Evolutionary conservation across 2,113 vertebrate species (phyloP).

Genomic region (Furnarius figulus): DNA sequence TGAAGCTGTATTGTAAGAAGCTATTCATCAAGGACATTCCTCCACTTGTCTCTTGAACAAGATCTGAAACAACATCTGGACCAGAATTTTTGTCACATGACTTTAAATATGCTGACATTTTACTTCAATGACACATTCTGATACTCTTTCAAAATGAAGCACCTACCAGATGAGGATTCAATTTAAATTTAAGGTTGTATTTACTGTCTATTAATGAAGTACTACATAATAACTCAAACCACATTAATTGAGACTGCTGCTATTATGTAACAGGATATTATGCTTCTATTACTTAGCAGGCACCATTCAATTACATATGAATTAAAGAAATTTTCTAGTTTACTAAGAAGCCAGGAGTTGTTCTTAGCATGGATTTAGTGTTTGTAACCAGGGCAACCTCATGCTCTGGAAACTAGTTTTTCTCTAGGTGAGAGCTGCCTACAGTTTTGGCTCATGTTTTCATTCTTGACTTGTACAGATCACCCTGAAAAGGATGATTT

Average conservation of each 20-base stretch:
- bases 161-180: slow-evolving; percentile 41
- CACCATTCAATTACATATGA: slow-evolving; percentile 6
- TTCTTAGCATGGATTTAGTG: background rate
- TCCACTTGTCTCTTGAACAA: slow-evolving; percentile 20
- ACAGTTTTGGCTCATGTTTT: background rate
- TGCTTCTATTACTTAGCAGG: slow-evolving; percentile 55
- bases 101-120: slow-evolving; percentile 13
- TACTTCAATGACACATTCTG: slow-evolving; percentile 12
- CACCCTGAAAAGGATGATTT: background rate
- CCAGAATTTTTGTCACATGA: slow-evolving; percentile 22
- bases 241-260: slow-evolving; percentile 35
- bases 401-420: background rate
- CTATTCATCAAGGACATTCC: slow-evolving; percentile 26
- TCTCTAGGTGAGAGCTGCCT: background rate
- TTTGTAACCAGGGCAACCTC: background rate
- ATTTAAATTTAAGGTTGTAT: slow-evolving; percentile 32
- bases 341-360: background rate
- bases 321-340: slow-evolving; percentile 29
- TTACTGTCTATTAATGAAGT: slow-evolving; percentile 50
- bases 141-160: slow-evolving; percentile 32
- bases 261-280: slow-evolving; percentile 50
- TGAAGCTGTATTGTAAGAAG: background rate
- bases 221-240: slow-evolving; percentile 43
- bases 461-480: background rate
- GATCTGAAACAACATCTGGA: slow-evolving; percentile 36